Evolutionary conservation across 1,140 invertebrate species (phyloP), one percentile per base, ranked within the genome.

Genomic region (Coenobita brevimanus): DNA sequence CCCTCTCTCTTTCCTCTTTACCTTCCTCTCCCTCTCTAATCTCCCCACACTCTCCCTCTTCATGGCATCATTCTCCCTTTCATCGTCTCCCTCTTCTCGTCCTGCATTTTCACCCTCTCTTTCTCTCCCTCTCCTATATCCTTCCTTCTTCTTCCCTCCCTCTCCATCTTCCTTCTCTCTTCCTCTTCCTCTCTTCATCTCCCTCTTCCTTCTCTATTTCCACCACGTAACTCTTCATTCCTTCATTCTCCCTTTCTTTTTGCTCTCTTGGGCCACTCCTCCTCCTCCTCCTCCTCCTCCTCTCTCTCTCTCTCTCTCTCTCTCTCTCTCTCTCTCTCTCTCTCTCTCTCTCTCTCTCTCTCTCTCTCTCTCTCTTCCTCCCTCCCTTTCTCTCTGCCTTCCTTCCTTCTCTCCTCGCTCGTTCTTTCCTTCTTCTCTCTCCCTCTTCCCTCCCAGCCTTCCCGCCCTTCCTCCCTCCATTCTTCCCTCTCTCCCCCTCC

Each of bases 291-390:
- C n/a, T 76, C n/a, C n/a, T 24, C 73, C 2, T 21, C 3, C 73
- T 76, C 41, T 24, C n/a, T 36, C 36, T 41, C 41, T 41, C 71
- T 75, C 38, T 41, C 71, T 75, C 38, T 75, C 71, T 75, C 71
- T 41, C 71, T 75, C 71, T 41, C 38, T 36, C 71, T 75, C 71
- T 41, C 38, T 67, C 62, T 67, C 62, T 67, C 62, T 67, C 62
- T 67, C 62, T 67, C 62, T 67, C 62, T 67, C 62, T 67, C 62
- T 67, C 62, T 67, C 62, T 67, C 62, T 67, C 62, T 67, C 62
- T 67, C 62, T 67, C 62, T 67, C 62, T 67, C 62, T 67, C 62
- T 67, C 62, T 67, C 62, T 67, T 33, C 30, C n/a, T 24, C n/a
- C 30, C n/a, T 24, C n/a, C 30, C n/a, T 24, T 33, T 24, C n/a